A percentile compares a stretch with the other conserved stretches of the same genome.
phyloP scores from a whole-genome alignment of 1,140 invertebrate species.

The Nasonia longicornis region DNA sequence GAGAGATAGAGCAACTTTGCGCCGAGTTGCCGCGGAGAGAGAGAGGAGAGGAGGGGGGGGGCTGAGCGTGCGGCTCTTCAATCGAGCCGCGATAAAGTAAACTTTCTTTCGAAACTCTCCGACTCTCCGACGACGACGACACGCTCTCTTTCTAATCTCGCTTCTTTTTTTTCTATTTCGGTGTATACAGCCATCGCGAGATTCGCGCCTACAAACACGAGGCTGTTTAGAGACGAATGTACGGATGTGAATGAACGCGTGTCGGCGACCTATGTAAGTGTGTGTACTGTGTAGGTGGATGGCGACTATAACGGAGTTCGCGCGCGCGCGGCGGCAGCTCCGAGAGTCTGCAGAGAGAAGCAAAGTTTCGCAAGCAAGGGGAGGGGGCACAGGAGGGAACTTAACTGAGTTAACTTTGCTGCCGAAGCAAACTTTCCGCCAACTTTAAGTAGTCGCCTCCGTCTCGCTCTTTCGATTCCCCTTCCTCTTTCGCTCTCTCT shows the following conservation, averaged over 20 bases:
- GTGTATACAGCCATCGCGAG: not conserved
- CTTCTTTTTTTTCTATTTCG: not conserved
- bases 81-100: slow-evolving; percentile 67
- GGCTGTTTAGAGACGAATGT: slow-evolving; percentile 11
- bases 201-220: not conserved
- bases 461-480: slow-evolving; percentile 50
- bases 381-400: slow-evolving; percentile 55
- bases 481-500: slow-evolving; percentile 16
- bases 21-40: slow-evolving; percentile 41
- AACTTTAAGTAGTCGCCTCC: slow-evolving; percentile 68
- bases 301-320: slow-evolving; percentile 33
- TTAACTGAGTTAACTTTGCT: slow-evolving; percentile 70
- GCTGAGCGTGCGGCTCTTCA: slow-evolving; percentile 52
- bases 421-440: slow-evolving; percentile 67
- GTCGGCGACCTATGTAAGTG: slow-evolving; percentile 55
- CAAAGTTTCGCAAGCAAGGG: slow-evolving; percentile 62
- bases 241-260: slow-evolving; percentile 37
- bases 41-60: slow-evolving; percentile 41
- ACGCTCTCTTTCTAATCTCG: not conserved
- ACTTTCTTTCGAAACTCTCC: slow-evolving; percentile 67
- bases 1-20: slow-evolving; percentile 61
- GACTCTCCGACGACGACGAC: slow-evolving; percentile 35
- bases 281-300: slow-evolving; percentile 48
- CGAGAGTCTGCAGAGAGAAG: slow-evolving; percentile 38
- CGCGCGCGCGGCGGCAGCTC: slow-evolving; percentile 31